phyloP scores from a whole-genome alignment of 2,113 vertebrate species.

The Triplophysa rosa region DNA sequence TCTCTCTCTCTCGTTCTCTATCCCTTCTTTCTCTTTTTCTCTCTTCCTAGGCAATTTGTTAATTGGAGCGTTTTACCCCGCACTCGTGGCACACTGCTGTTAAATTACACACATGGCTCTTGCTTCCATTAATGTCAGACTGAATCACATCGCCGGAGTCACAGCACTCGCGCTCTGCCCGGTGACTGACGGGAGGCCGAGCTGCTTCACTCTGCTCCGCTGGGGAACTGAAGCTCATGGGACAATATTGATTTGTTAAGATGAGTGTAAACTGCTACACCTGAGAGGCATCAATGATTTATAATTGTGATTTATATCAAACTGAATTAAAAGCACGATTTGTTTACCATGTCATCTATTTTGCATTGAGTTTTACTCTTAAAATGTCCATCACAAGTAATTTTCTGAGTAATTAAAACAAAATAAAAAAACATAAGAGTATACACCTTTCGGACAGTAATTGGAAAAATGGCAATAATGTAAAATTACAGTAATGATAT shows the following conservation, averaged over 20 bases:
- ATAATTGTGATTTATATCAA: background rate
- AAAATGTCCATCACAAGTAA: too few species aligned
- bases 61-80: constrained; percentile 37
- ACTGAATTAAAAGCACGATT: too few species aligned
- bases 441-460: too few species aligned
- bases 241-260: background rate
- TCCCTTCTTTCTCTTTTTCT: background rate
- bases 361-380: too few species aligned
- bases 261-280: background rate
- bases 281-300: background rate
- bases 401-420: too few species aligned
- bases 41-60: constrained; percentile 24
- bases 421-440: too few species aligned
- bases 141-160: constrained; percentile 35
- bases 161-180: background rate
- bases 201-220: background rate
- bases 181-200: background rate
- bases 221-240: background rate
- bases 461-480: too few species aligned
- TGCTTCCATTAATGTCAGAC: constrained; percentile 29
- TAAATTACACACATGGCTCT: constrained; percentile 42
- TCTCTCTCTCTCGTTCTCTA: background rate
- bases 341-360: too few species aligned
- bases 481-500: too few species aligned
- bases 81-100: constrained; percentile 42